Conservation (phyloP, 2,797 vertebrate genomes). For the Sebastes kiyomatsui region DNA sequence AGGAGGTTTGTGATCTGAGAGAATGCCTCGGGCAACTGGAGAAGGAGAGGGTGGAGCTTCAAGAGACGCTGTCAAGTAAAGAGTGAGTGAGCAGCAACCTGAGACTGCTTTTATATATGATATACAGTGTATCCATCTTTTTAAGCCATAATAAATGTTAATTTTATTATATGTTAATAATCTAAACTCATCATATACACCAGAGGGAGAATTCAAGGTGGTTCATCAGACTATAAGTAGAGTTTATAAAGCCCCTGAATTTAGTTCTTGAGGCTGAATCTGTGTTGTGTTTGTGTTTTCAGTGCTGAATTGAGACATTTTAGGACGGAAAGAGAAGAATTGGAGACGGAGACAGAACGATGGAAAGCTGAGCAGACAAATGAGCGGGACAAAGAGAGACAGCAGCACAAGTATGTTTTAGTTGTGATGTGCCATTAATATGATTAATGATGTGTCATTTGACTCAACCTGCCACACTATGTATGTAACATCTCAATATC, state of each 20-base stretch:
- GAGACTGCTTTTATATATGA: not conserved
- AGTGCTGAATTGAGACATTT: conserved; percentile 80
- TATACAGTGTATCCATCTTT: not conserved
- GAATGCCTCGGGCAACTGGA: conserved; percentile 75
- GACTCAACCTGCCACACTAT: not conserved
- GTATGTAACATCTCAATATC: not conserved
- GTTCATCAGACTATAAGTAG: not conserved
- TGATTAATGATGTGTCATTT: not conserved
- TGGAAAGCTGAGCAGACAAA: conserved; percentile 66
- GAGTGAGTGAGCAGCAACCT: conserved; percentile 80
- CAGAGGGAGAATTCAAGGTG: not conserved
- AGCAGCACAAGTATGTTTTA: conserved; percentile 65
- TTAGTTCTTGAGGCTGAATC: not conserved
- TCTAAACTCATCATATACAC: not conserved
- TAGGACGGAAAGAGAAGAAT: conserved; percentile 74
- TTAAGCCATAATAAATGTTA: not conserved
- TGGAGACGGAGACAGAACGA: conserved; percentile 75
- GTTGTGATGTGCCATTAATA: not conserved
- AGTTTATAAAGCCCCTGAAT: not conserved
- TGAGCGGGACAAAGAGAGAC: conserved; percentile 52
- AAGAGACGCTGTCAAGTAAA: conserved; percentile 78
- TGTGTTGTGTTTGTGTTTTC: conserved; percentile 38
- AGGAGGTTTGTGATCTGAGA: conserved; percentile 75
- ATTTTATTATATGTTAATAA: not conserved
- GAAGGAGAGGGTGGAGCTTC: conserved; percentile 79